Evolutionary conservation across 2,113 vertebrate species (phyloP), one percentile per base, ranked within the genome.

Genomic region (Heteronetta atricapilla): DNA sequence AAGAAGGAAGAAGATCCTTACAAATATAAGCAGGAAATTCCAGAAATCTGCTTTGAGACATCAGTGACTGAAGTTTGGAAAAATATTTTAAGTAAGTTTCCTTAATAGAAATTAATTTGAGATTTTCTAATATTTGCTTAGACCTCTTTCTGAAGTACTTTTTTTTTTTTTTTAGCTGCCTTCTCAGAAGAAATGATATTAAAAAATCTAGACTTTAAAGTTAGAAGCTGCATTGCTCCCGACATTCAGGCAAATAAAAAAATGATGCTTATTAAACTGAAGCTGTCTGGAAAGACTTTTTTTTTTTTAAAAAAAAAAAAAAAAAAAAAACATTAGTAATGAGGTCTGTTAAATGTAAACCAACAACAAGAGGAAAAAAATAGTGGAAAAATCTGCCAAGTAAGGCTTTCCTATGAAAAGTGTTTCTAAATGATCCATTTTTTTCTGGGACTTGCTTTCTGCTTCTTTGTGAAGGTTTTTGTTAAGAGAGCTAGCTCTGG

Each of bases 11-110:
- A 6, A 53, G 44, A 69, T 88, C 9, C 11, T 90, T 67, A 53
- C 6, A 40, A 7, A 19, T 0, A 0, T 62, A 25, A 77, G 33
- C 20, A 58, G 73, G 29, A 68, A 69, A 70, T 5, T 58, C 29
- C 17, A 81, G 26, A 75, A 77, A 40, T 34, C 5, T 50, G 4
- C 48, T 81, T 60, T 17, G 10, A 78, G 48, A 33, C 6, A 25
- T 7, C n/a, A 59, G 40, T 29, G 34, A 50, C 53, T 8, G 3
- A 33, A 72, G 10, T 62, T 63, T 23, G 53, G 60, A 86, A 74
- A 94, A 92, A 67, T 73, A 53, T 22, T 3, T 5, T 68, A 83
- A 3, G 7, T 66, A 68, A 38, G 10, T 82, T 86, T 62, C 88
- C 53, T 60, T 85, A 46, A 48, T 76, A 52, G 46, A 88, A 76